These are phyloP conservation scores for human DNA, from an alignment of 2,113 vertebrate species.

Conservation along the genomic window GRCh38 chr1:94903001-94903500, in stretches of 20 bases:
- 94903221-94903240: not conserved
- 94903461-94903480: constrained; percentile 98
- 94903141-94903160: constrained; percentile 96
- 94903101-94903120: constrained; percentile 77
- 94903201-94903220: constrained; percentile 31
- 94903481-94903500: constrained; percentile 96
- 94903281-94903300: not conserved
- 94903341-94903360: not conserved
- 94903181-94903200: constrained; percentile 90
- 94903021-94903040: not conserved
- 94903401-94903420: constrained; percentile 98
- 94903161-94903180: constrained; percentile 94
- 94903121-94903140: constrained; percentile 98
- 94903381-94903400: constrained; percentile 71
- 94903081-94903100: not conserved
- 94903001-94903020: not conserved
- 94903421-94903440: constrained; percentile 98
- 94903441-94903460: constrained; percentile 94
- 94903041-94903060: not conserved
- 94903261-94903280: not conserved
- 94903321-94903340: not conserved
- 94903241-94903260: not conserved
- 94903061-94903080: not conserved
- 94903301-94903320: not conserved
- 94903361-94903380: no score